Conservation (phyloP, 1,140 invertebrate genomes). For the Asbolus verrucosus region DNA sequence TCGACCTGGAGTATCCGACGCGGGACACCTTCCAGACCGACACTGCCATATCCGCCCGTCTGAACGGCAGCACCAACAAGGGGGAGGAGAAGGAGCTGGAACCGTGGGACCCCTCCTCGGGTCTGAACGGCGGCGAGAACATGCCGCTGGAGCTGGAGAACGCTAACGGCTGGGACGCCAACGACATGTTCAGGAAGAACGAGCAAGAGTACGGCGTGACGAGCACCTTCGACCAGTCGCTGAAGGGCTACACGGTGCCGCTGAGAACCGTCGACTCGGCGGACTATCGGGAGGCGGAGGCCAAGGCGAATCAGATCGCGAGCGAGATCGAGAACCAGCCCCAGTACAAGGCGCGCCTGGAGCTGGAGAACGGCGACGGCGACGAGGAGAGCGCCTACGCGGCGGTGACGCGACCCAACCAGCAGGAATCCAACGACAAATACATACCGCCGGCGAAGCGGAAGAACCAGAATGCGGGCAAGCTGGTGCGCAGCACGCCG, state of each 20-base stretch:
- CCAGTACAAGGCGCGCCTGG: conserved; percentile 81
- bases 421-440: conserved; percentile 67
- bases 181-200: conserved; percentile 96
- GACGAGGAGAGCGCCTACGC: conserved; percentile 90
- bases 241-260: conserved; percentile 92
- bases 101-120: conserved; percentile 84
- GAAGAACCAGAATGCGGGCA: conserved; percentile 72
- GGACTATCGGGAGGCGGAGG: conserved; percentile 86
- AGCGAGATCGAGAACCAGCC: conserved; percentile 90
- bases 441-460: conserved; percentile 83
- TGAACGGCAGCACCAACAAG: conserved; percentile 68
- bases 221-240: conserved; percentile 83
- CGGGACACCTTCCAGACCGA: conserved; percentile 89
- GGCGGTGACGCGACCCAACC: conserved; percentile 72
- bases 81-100: conserved; percentile 84
- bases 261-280: conserved; percentile 86
- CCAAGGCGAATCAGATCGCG: conserved; percentile 88
- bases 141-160: conserved; percentile 73
- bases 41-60: conserved; percentile 72
- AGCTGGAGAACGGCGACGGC: conserved; percentile 92
- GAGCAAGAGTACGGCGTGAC: conserved; percentile 90
- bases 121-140: conserved; percentile 70
- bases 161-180: conserved; percentile 92
- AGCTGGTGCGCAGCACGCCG: conserved; percentile 70
- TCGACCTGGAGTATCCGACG: conserved; percentile 89